Percentiles rank a stretch among this genome's conserved stretches.
These are phyloP conservation scores for Trogon melanurus DNA, from an alignment of 2,113 vertebrate genomes.

Conservation along the genomic window DNA sequence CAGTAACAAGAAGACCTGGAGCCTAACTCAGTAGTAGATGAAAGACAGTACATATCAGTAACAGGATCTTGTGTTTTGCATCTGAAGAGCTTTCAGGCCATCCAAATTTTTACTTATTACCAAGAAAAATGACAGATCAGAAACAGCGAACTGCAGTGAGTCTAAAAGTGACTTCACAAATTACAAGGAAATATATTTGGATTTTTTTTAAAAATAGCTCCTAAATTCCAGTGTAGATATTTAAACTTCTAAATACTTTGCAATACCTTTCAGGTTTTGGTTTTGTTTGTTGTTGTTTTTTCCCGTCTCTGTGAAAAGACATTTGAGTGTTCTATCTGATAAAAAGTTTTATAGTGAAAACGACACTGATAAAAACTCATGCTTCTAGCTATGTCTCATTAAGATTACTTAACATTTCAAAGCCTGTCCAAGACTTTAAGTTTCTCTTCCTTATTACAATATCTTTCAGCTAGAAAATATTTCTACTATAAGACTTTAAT, in stretches of 20 bases:
- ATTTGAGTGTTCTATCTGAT: not conserved
- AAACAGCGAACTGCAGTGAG: not conserved
- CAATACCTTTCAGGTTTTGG: not conserved
- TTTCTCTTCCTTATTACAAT: not conserved
- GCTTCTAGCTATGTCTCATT: not conserved
- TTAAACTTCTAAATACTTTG: not conserved
- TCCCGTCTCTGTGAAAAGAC: not conserved
- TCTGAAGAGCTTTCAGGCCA: not conserved
- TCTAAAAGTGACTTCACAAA: not conserved
- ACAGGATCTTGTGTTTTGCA: not conserved
- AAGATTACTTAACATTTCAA: conserved; percentile 3
- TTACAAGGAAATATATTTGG: not conserved
- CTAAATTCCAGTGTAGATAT: not conserved
- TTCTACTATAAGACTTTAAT: not conserved
- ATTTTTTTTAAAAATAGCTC: not conserved
- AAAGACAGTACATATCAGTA: not conserved
- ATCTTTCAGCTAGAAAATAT: not conserved
- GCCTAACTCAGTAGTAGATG: not conserved
- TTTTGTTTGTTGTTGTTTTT: not conserved
- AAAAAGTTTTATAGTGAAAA: not conserved
- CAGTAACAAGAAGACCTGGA: not conserved
- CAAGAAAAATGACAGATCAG: not conserved
- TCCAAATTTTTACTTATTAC: not conserved
- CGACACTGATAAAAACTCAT: not conserved
- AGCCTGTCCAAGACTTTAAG: not conserved